Evolutionary conservation across 2,113 vertebrate species (phyloP).

Genomic region (Percina caprodes): DNA sequence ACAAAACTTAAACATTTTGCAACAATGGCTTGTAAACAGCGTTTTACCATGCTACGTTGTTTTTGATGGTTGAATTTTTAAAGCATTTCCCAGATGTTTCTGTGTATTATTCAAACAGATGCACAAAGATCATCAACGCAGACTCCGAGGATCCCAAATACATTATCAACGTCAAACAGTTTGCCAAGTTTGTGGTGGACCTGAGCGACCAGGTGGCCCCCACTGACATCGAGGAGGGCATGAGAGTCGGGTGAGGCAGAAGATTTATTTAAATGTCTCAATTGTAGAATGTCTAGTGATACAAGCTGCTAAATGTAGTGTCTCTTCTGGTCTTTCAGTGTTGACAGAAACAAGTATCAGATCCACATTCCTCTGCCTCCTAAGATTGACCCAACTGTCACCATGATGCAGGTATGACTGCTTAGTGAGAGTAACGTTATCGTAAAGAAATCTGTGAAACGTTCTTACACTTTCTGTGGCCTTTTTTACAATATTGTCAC

Average conservation of each 20-base stretch:
- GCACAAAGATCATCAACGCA: slow-evolving; percentile 99
- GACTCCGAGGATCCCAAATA: slow-evolving; percentile 99
- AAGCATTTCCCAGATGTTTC: not conserved
- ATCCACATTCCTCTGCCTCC: slow-evolving; percentile 98
- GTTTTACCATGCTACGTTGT: not conserved
- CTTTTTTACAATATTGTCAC: not conserved
- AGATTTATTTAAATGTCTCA: not conserved
- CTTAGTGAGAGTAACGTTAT: not conserved
- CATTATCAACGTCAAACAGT: slow-evolving; percentile 99
- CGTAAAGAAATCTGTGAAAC: not conserved
- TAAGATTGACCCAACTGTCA: slow-evolving; percentile 99
- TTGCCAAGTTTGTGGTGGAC: slow-evolving; percentile 99
- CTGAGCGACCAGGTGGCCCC: slow-evolving; percentile 98
- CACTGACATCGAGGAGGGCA: slow-evolving; percentile 99
- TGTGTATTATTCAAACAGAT: slow-evolving; percentile 79
- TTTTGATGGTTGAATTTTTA: not conserved
- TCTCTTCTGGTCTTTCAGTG: slow-evolving; percentile 78
- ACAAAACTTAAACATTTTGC: not conserved
- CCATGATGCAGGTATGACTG: slow-evolving; percentile 99
- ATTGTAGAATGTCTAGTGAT: not conserved
- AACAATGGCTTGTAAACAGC: fast-evolving
- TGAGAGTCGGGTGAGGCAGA: slow-evolving; percentile 95
- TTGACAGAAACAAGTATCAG: slow-evolving; percentile 99
- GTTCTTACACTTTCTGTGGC: not conserved
- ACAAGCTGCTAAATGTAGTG: not conserved